Base-by-base conservation (phyloP, 2,113 vertebrate genomes). In the Dasyornis broadbenti region DNA sequence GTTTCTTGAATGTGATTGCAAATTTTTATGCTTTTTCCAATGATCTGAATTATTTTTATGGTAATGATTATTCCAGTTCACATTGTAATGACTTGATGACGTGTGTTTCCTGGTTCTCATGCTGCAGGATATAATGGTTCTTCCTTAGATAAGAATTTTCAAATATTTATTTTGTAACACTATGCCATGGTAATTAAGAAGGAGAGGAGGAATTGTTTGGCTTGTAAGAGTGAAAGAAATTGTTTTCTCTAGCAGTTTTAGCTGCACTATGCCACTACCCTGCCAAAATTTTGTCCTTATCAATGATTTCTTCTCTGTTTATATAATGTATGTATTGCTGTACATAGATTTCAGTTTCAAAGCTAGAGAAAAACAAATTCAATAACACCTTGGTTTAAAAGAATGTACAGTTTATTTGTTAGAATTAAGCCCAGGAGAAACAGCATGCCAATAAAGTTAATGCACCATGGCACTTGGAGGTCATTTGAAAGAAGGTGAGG, bases 71-170 rank as follows among this genome's bases (percentile, higher is more conserved):
- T 76, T 94, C 33, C 79, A 72, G 75, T 68, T 93, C 37, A 56
- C 47, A 54, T 37, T 88, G 30, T 70, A 90, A 66, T 54, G 71
- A 83, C 35, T 80, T 88, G 49, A 63, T 64, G 56, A 76, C 49
- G 63, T 81, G 7, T 81, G 37, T 92, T 92, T 88, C 28, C 79
- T 90, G 20, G 18, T 86, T 73, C 35, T 90, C 31, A 93, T 81
- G 24, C 82, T 68, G 57, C 56, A 70, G 47, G 37, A 66, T 73
- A 56, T 89, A 37, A 80, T 60, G 21, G 69, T 61, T 76, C 66
- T 85, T 91, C 71, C 50, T 92, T 54, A 82, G 82, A 94, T 86
- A 92, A 92, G 47, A 56, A n/a, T 78, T 66, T 66, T 87, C 30
- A 91, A 78, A 68, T 65, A 63, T 78, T 84, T 94, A 31, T 66